Evolutionary conservation across 2,113 vertebrate species (phyloP), one percentile per base, ranked within the genome.

Genomic region (Centrocercus urophasianus): DNA sequence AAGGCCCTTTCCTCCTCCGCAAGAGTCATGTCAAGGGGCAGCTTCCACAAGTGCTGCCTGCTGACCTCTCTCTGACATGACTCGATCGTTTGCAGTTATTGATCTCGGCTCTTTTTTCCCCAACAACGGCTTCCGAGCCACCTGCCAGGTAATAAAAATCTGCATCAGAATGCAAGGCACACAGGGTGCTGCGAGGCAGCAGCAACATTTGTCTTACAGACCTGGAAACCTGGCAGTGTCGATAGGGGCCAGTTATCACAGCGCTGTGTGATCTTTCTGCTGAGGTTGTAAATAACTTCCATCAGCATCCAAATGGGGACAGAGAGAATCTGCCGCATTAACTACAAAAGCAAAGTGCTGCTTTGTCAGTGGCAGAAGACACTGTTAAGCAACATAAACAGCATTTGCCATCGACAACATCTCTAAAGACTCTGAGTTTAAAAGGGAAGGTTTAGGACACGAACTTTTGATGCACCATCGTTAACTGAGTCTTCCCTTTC

Each of bases 61-160:
- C 86, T 79, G 79, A 79, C 73, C 89, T 22, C 19, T 73, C 64
- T 78, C 73, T 93, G 76, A 82, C 76, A 54, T 0, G 5, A 67
- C 63, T 93, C 90, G 89, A 89, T 85, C 56, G 56, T 80, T 86
- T 66, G 32, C 57, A 1, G 1, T 50, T 86, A 90, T 71, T 91
- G 79, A 93, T 93, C 82, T 91, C 59, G 17, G 76, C 27, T 64
- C 45, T 71, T 93, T 88, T 86, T 88, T 25, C 75, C 48, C 81
- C 45, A 64, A 20, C 47, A 0, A 0, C 48, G 42, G 27, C 60
- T 95, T 84, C 73, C 80, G 74, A 66, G 47, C 80, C 81, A 80
- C 89, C 71, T 93, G 81, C 66, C 64, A 83, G 73, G 88, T 86
- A 94, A 95, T 91, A 93, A 93, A 95, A 96, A 74, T 84, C 94